A percentile compares a stretch with the other conserved stretches of the same genome.
phyloP scores from a whole-genome alignment of 1,140 invertebrate genomes.

The Scylla paramamosain region DNA sequence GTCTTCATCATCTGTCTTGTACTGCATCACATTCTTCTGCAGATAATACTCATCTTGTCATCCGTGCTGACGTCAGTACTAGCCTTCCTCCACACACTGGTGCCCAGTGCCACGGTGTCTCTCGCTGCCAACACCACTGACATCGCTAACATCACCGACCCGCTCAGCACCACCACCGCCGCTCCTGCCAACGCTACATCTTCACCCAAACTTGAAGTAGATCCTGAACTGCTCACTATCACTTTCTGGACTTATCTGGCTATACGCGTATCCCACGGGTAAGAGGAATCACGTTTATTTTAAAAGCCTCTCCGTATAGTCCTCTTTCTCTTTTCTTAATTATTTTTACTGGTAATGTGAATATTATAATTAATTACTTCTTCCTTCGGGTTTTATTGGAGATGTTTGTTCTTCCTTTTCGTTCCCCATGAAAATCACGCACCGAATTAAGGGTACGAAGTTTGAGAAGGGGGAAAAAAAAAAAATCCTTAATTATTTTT shows the following conservation, averaged over 20 bases:
- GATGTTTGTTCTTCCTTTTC: background rate
- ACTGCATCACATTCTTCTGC: background rate
- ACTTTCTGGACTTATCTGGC: slow-evolving; percentile 56
- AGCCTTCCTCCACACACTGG: slow-evolving; percentile 33
- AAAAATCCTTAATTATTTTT: background rate
- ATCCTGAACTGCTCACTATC: background rate
- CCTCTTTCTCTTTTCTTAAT: too few species aligned
- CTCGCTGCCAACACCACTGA: background rate
- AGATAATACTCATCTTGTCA: background rate
- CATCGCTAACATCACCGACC: background rate
- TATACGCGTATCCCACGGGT: slow-evolving; percentile 33
- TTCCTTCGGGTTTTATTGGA: background rate
- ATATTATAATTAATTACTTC: background rate
- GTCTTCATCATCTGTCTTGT: background rate
- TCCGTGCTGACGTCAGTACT: background rate
- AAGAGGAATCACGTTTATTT: background rate
- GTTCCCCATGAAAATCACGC: background rate
- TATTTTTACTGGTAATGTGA: background rate
- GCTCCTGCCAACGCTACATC: background rate
- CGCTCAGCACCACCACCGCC: background rate
- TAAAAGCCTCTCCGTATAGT: background rate
- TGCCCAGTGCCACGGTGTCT: slow-evolving; percentile 33
- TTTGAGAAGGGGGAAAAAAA: too few species aligned
- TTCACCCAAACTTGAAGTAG: background rate
- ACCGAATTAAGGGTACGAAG: too few species aligned